Evolutionary conservation across 2,888 invertebrate genomes (phyloP).

Genomic region (Sesia bembeciformis): DNA sequence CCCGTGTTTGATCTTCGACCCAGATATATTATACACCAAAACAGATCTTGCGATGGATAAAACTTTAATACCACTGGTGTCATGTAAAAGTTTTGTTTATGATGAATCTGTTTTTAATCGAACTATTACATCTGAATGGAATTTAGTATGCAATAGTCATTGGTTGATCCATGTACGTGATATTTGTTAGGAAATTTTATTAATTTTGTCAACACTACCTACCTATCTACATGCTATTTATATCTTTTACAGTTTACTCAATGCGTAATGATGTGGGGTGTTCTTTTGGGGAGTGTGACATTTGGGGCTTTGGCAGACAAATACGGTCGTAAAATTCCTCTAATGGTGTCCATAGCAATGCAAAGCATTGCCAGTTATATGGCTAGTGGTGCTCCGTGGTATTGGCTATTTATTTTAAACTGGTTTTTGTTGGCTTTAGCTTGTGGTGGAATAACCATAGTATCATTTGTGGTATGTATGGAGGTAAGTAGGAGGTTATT

Average conservation of each 20-base stretch:
- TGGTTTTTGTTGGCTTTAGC: slow-evolving; percentile 75
- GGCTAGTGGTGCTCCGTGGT: slow-evolving; percentile 69
- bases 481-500: slow-evolving; percentile 41
- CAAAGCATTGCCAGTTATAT: slow-evolving; percentile 68
- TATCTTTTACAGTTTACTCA: slow-evolving; percentile 63
- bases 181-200: background rate
- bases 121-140: slow-evolving; percentile 79
- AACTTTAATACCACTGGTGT: slow-evolving; percentile 39
- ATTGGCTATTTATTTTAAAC: slow-evolving; percentile 63
- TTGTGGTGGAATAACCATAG: slow-evolving; percentile 77
- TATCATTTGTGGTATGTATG: slow-evolving; percentile 79
- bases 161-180: slow-evolving; percentile 64
- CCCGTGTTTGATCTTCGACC: slow-evolving; percentile 60
- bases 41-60: slow-evolving; percentile 27
- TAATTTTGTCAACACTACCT: background rate
- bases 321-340: slow-evolving; percentile 74
- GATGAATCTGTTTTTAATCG: slow-evolving; percentile 72
- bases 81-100: slow-evolving; percentile 60
- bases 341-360: slow-evolving; percentile 69
- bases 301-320: slow-evolving; percentile 77
- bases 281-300: slow-evolving; percentile 74
- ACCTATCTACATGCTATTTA: background rate
- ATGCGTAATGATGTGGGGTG: slow-evolving; percentile 77
- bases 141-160: slow-evolving; percentile 75
- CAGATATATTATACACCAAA: slow-evolving; percentile 33